Base-by-base conservation (phyloP, 2,113 vertebrate genomes). In the Mionectes macconnelli region DNA sequence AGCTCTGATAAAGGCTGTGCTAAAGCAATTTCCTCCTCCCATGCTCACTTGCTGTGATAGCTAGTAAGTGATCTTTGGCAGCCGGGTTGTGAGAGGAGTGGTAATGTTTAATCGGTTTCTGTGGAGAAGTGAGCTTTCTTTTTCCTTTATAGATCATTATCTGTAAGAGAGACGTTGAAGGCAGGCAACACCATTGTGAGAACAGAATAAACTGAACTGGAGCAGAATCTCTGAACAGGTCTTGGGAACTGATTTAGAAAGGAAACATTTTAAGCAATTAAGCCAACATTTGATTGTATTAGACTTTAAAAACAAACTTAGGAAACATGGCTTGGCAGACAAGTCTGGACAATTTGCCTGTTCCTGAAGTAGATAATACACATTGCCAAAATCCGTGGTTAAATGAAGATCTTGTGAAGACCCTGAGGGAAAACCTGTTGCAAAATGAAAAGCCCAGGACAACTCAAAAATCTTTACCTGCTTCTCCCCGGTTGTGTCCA, bases 361-460 rank as follows among this genome's bases (percentile, higher is more conserved):
- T 99, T 97, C 98, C 99, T 76, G 98, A 99, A 95, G 98, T 98
- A 98, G 98, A 98, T 96, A 99, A 98, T 97, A 60, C 95, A 72
- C 97, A 96, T 10, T 96, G 97, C 89, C 97, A 98, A 77, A 99
- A 99, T 96, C 98, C 98, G 5, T 99, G 98, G 95, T 96, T 99
- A 95, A 99, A 99, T 14, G 99, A 99, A 97, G 99, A 99, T 96
- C 98, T 99, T 87, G 99, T 99, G 96, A 99, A 99, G 97, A 99
- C 99, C 90, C 97, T 99, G 96, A 97, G 98, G 97, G 99, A 99
- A 97, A 99, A 99, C 98, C 98, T 99, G 98, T 99, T 99, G 98
- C 99, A 99, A 97, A 98, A 99, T 10, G 99, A 99, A 92, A 98
- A 98, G 96, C 97, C 98, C 55, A 98, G 98, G 77, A 97, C 98